Evolutionary conservation across 2,888 invertebrate species (phyloP).

Genomic region (Cyclophora punctaria): DNA sequence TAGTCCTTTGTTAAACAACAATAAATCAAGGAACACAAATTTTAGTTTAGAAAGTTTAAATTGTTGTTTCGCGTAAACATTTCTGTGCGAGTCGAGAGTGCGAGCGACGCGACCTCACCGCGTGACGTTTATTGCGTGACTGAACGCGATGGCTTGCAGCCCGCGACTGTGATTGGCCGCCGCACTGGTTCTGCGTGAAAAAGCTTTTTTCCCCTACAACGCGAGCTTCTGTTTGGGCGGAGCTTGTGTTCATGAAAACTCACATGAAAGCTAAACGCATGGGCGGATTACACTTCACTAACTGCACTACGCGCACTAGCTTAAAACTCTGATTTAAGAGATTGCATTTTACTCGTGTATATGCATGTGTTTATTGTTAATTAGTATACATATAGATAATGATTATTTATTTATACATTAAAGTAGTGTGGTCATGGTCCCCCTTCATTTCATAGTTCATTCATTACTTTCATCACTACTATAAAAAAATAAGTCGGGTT

Average conservation of each 20-base stretch:
- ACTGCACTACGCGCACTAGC: too few relatives aligned
- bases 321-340: too few relatives aligned
- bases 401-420: too few relatives aligned
- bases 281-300: slow-evolving; percentile 13
- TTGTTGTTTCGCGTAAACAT: slow-evolving; percentile 57
- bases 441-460: too few relatives aligned
- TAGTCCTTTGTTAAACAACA: background rate
- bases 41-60: slow-evolving; percentile 16
- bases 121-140: slow-evolving; percentile 47
- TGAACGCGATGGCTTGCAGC: slow-evolving; percentile 22
- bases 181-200: slow-evolving; percentile 23
- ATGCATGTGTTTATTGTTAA: too few relatives aligned
- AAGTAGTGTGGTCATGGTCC: too few relatives aligned
- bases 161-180: slow-evolving; percentile 24
- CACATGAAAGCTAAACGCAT: slow-evolving; percentile 7
- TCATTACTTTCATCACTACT: too few relatives aligned
- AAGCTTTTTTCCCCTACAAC: slow-evolving; percentile 46
- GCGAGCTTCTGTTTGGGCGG: slow-evolving; percentile 47
- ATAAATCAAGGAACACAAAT: slow-evolving; percentile 2
- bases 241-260: slow-evolving; percentile 36
- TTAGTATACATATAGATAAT: too few relatives aligned
- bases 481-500: too few relatives aligned
- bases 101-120: slow-evolving; percentile 16
- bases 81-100: slow-evolving; percentile 21
- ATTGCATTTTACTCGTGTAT: too few relatives aligned